Evolutionary conservation across 2,113 vertebrate genomes (phyloP), one percentile per base, ranked within the genome.

Genomic region (Manacus vitellinus): DNA sequence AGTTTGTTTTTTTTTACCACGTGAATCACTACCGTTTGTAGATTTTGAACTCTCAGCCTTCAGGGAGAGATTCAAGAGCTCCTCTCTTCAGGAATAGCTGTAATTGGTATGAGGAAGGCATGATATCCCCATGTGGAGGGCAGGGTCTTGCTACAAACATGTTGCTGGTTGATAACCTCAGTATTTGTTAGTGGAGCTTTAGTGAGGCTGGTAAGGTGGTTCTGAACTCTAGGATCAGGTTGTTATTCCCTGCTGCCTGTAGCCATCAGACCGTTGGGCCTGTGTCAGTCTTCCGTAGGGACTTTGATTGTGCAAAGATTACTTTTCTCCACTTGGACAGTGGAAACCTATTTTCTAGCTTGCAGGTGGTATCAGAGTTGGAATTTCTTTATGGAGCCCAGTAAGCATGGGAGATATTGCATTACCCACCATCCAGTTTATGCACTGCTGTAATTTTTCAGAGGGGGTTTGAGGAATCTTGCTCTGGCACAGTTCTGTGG

Each of bases 321-420:
- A 37, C 47, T n/a, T 22, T 30, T 55, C 33, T 15, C 21, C 4
- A 10, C 25, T 43, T n/a, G 41, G 30, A 24, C 24, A 66, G 28
- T 51, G 37, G 27, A 95, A 88, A 46, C 13, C 3, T 59, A 1
- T 81, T 85, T 87, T 72, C n/a, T 89, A 31, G 43, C 30, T 81
- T 85, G 24, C 28, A 68, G 54, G 17, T 81, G 51, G 6, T 51
- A 17, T 49, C 17, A 22, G n/a, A 80, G 25, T 76, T 79, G 21
- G 54, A 52, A 41, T 4, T 77, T 47, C 20, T 47, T 70, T 20
- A 5, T 17, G 27, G 62, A 49, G 25, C 44, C 31, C 18, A 30
- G 75, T 41, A 52, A 72, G 8, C 2, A 0, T 5, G 30, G 37
- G 5, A 31, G 33, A 0, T 15, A 12, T 24, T 39, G 47, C 4